These are phyloP conservation scores for Perizoma flavofasciatum DNA, from an alignment of 2,888 invertebrate genomes.

Conservation along the genomic window DNA sequence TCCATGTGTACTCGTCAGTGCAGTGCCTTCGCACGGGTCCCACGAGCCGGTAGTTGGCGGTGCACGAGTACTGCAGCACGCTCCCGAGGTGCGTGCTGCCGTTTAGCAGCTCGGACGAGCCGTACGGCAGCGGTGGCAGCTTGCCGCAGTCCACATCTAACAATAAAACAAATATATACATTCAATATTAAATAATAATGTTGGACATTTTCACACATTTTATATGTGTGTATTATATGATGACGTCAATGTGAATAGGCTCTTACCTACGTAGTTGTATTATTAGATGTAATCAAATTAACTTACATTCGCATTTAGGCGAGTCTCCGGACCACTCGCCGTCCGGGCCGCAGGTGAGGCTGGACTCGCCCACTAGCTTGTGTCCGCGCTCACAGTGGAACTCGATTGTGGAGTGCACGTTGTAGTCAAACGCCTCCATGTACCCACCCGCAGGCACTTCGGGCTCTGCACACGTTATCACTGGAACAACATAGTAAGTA, in stretches of 20 bases:
- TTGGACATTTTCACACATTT: no score
- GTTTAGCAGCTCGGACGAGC: slow-evolving; percentile 89
- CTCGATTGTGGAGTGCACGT: slow-evolving; percentile 93
- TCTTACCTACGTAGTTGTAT: no score
- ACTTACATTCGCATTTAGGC: slow-evolving; percentile 93
- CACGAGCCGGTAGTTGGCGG: slow-evolving; percentile 90
- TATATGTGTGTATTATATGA: no score
- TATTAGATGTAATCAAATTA: no score
- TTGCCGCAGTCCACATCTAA: slow-evolving; percentile 96
- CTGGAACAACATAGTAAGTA: slow-evolving; percentile 66
- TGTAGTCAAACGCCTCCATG: slow-evolving; percentile 95
- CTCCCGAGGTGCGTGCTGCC: slow-evolving; percentile 92
- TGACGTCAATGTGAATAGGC: not conserved
- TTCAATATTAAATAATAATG: no score
- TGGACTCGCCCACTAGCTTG: slow-evolving; percentile 88
- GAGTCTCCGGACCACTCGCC: slow-evolving; percentile 94
- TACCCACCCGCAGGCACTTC: slow-evolving; percentile 93
- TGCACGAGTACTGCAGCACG: slow-evolving; percentile 91
- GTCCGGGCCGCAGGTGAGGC: slow-evolving; percentile 87
- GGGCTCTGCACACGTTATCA: slow-evolving; percentile 94
- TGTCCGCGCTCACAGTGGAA: slow-evolving; percentile 95
- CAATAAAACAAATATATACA: not conserved
- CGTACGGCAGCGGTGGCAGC: slow-evolving; percentile 90
- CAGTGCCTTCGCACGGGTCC: slow-evolving; percentile 90
- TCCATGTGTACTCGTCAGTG: slow-evolving; percentile 91